Conservation (phyloP, 2,113 vertebrate species). For the Ancistrus triradiatus region DNA sequence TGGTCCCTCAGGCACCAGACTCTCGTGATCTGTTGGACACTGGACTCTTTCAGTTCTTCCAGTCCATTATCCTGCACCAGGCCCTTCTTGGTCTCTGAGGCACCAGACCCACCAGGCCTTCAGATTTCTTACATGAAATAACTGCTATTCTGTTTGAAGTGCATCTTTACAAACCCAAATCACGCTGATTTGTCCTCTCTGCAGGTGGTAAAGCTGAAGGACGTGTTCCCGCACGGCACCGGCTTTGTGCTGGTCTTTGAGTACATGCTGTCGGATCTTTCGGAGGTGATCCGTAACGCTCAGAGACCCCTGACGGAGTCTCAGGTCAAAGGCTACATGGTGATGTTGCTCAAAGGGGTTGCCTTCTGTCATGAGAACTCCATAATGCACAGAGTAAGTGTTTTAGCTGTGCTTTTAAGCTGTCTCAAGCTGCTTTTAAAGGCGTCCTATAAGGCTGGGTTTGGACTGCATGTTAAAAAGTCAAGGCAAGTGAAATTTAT, state of each 20-base stretch:
- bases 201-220: constrained; percentile 85
- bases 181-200: background rate
- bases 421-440: background rate
- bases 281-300: constrained; percentile 80
- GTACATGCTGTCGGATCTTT: constrained; percentile 86
- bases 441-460: background rate
- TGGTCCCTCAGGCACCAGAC: too few relatives aligned
- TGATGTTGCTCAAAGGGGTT: constrained; percentile 86
- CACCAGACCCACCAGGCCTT: too few relatives aligned
- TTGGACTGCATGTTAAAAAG: too few relatives aligned
- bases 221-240: constrained; percentile 81
- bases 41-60: too few relatives aligned
- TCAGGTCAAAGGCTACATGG: constrained; percentile 85
- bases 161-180: too few relatives aligned
- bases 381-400: constrained; percentile 82
- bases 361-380: constrained; percentile 85
- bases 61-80: too few relatives aligned
- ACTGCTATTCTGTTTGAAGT: too few relatives aligned
- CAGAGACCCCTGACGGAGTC: constrained; percentile 76
- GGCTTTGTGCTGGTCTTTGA: constrained; percentile 89
- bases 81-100: too few relatives aligned
- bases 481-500: too few relatives aligned
- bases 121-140: too few relatives aligned
- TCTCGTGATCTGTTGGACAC: too few relatives aligned
- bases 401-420: too few relatives aligned